Conservation (phyloP, 2,888 invertebrate genomes). For the Melipona bicolor region DNA sequence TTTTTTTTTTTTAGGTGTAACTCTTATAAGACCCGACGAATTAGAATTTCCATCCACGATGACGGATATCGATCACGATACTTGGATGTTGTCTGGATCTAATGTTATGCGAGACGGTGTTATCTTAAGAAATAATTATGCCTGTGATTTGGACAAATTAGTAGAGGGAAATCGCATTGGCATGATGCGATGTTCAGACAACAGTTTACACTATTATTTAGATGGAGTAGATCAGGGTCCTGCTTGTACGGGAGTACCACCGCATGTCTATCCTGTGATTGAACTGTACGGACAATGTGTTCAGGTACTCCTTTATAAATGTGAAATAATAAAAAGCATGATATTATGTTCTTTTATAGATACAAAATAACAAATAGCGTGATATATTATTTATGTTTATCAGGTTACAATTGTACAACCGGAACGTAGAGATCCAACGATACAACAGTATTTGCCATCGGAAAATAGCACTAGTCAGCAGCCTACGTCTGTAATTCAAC, state of each 20-base stretch:
- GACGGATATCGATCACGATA: slow-evolving; percentile 95
- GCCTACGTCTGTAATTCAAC: slow-evolving; percentile 86
- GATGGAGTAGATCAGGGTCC: slow-evolving; percentile 95
- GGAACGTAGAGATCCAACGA: slow-evolving; percentile 81
- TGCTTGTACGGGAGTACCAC: slow-evolving; percentile 92
- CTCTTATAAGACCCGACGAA: slow-evolving; percentile 95
- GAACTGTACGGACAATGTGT: slow-evolving; percentile 98
- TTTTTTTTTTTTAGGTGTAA: slow-evolving; percentile 89
- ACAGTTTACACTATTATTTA: slow-evolving; percentile 93
- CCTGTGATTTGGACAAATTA: slow-evolving; percentile 93
- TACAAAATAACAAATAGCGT: neutral
- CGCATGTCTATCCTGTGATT: slow-evolving; percentile 96
- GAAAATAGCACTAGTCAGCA: slow-evolving; percentile 86
- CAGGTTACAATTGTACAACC: slow-evolving; percentile 82
- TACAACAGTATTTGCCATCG: slow-evolving; percentile 81
- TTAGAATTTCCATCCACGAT: slow-evolving; percentile 95
- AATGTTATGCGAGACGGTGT: slow-evolving; percentile 96
- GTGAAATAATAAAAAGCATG: neutral
- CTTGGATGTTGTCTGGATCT: slow-evolving; percentile 96
- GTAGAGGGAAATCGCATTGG: slow-evolving; percentile 92
- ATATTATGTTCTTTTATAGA: no score
- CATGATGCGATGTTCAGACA: slow-evolving; percentile 94
- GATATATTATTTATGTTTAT: neutral
- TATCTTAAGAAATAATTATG: slow-evolving; percentile 93
- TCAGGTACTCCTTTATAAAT: slow-evolving; percentile 85